These are phyloP conservation scores for Hipposideros larvatus DNA, from an alignment of 2,797 vertebrate species.

Conservation along the genomic window DNA sequence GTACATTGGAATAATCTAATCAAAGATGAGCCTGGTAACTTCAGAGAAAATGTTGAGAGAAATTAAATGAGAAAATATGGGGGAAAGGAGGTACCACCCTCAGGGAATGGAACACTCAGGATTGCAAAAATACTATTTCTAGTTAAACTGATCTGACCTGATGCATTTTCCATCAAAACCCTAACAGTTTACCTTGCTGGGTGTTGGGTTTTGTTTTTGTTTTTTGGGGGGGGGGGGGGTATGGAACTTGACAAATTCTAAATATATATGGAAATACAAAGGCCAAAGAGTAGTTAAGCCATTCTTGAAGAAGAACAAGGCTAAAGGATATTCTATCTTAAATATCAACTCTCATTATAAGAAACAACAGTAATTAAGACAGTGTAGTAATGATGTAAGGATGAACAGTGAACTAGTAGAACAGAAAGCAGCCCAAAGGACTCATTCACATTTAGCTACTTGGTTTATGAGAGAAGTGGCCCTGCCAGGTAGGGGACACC, in stretches of 20 bases:
- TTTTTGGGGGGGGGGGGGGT: not conserved
- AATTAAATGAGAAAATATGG: not conserved
- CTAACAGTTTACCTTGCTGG: not conserved
- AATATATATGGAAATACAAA: not conserved
- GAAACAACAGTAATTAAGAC: not conserved
- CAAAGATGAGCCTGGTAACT: not conserved
- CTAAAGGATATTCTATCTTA: not conserved
- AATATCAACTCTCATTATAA: not conserved
- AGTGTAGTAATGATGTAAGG: not conserved
- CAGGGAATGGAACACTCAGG: not conserved
- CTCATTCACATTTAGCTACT: not conserved
- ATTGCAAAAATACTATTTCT: not conserved
- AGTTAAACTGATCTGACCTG: not conserved
- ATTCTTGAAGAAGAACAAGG: not conserved
- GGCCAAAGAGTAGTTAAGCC: not conserved
- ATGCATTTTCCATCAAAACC: not conserved
- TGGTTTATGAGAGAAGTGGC: not conserved
- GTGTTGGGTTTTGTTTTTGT: not conserved
- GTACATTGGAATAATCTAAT: not conserved
- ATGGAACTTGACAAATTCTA: not conserved
- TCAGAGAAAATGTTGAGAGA: not conserved
- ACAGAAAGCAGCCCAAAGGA: not conserved
- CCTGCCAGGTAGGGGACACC: not conserved
- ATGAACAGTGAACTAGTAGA: not conserved
- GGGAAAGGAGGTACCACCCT: not conserved